Percentiles rank a stretch among this genome's conserved stretches.
Conservation (phyloP, 2,888 invertebrate species). For the Formica aserva region DNA sequence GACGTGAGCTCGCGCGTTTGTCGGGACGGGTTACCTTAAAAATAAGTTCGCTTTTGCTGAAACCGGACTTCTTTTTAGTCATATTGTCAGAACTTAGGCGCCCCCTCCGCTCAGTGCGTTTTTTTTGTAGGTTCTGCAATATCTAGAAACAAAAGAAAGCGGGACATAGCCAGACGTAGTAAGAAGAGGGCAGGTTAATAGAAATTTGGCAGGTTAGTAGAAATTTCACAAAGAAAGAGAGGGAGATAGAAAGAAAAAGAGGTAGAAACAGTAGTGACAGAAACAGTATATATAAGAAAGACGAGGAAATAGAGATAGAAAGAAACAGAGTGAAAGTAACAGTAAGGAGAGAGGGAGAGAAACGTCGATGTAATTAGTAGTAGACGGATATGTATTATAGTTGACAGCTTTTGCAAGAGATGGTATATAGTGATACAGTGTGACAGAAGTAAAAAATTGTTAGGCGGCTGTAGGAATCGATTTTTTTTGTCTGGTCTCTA, state of each 20-base stretch:
- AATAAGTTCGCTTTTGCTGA: constrained; percentile 99
- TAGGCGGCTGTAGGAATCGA: constrained; percentile 50
- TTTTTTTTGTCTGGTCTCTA: constrained; percentile 44
- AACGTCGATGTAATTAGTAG: constrained; percentile 18
- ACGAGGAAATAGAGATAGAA: constrained; percentile 31
- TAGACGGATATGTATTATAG: constrained; percentile 45
- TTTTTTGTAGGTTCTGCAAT: constrained; percentile 99
- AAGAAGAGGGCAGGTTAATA: constrained; percentile 85
- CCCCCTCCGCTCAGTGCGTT: constrained; percentile 98
- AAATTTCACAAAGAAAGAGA: constrained; percentile 76
- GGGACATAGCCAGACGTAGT: constrained; percentile 92
- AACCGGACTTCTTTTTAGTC: constrained; percentile 95
- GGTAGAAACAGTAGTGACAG: constrained; percentile 39
- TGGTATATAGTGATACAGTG: constrained; percentile 21
- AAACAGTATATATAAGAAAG: constrained; percentile 17
- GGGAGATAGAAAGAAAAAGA: constrained; percentile 66
- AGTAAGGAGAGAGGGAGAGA: constrained; percentile 38
- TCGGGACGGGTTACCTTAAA: constrained; percentile 96
- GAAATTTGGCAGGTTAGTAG: constrained; percentile 83
- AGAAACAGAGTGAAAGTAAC: constrained; percentile 49
- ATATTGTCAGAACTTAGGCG: constrained; percentile 97
- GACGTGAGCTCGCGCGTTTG: constrained; percentile 83
- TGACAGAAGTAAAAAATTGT: constrained; percentile 60
- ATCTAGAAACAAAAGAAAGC: constrained; percentile 97
- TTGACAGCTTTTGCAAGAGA: constrained; percentile 47